Evolutionary conservation across 2,888 invertebrate species (phyloP).

Genomic region (Caenorhabditis sp.): DNA sequence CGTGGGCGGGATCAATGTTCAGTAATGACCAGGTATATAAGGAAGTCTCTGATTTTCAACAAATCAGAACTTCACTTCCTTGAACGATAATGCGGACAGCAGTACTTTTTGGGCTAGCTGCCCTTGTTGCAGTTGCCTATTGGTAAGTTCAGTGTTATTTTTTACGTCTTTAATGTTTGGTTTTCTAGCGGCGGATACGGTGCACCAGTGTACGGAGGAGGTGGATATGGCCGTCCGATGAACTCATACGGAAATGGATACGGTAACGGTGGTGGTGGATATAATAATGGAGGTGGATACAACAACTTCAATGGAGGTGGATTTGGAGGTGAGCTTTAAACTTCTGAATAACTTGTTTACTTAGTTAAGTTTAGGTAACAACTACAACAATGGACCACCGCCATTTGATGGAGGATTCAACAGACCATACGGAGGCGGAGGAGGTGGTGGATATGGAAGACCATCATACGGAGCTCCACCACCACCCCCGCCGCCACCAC

Average conservation of each 20-base stretch:
- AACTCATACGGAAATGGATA: constrained; percentile 51
- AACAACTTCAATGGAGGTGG: constrained; percentile 46
- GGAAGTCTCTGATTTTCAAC: not conserved
- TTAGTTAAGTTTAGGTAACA: constrained; percentile 28
- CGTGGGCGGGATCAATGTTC: constrained; percentile 40
- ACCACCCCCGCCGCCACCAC: constrained; percentile 57
- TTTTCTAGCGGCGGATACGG: constrained; percentile 56
- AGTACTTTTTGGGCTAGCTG: constrained; percentile 48
- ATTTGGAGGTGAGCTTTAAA: constrained; percentile 28
- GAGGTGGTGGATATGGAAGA: constrained; percentile 51
- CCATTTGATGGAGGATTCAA: constrained; percentile 49
- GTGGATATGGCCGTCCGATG: constrained; percentile 49
- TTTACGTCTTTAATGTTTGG: not conserved
- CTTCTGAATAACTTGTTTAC: not conserved
- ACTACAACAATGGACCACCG: constrained; percentile 51
- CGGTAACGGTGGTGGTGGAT: constrained; percentile 10
- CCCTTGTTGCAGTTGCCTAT: constrained; percentile 36
- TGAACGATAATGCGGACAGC: constrained; percentile 51
- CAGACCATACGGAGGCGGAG: constrained; percentile 48
- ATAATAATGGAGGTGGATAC: constrained; percentile 39
- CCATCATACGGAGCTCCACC: constrained; percentile 49
- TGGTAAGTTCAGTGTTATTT: constrained; percentile 34
- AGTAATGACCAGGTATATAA: constrained; percentile 38
- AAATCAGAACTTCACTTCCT: constrained; percentile 31
- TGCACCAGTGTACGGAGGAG: constrained; percentile 50